Evolutionary conservation across 2,797 vertebrate species (phyloP).

Genomic region (Oryzias sinensis): DNA sequence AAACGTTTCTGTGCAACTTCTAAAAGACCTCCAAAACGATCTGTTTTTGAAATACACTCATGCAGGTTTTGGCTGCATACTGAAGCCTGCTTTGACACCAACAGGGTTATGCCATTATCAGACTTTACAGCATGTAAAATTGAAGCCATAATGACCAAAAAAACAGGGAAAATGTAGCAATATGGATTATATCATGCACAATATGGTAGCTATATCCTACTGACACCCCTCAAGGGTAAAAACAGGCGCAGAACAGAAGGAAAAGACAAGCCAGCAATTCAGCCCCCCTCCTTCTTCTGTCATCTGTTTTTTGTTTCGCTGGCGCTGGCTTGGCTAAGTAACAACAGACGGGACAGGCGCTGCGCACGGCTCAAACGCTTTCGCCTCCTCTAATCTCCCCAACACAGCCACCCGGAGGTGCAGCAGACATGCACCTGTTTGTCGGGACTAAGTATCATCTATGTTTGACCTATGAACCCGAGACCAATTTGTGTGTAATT

Average conservation of each 20-base stretch:
- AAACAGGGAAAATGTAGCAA: conserved; percentile 37
- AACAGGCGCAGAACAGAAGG: conserved; percentile 65
- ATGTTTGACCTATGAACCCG: conserved; percentile 19
- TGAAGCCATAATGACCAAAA: conserved; percentile 31
- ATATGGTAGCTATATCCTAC: conserved; percentile 60
- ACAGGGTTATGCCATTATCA: conserved; percentile 18
- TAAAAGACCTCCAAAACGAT: conserved; percentile 7
- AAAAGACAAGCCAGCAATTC: conserved; percentile 51
- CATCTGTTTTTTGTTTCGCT: conserved; percentile 78
- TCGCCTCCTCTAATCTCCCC: conserved; percentile 66
- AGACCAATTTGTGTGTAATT: background rate
- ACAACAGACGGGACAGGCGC: conserved; percentile 63
- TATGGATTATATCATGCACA: conserved; percentile 48
- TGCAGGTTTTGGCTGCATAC: conserved; percentile 1
- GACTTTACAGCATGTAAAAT: conserved; percentile 28
- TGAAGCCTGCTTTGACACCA: conserved; percentile 24
- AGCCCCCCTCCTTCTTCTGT: conserved; percentile 31
- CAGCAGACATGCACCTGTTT: conserved; percentile 69
- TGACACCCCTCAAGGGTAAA: conserved; percentile 67
- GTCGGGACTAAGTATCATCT: conserved; percentile 31
- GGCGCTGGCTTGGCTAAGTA: conserved; percentile 64
- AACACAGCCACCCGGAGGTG: conserved; percentile 54
- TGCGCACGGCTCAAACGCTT: conserved; percentile 53
- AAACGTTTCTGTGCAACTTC: background rate
- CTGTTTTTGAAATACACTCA: conserved; percentile 4